Base-by-base conservation (phyloP, 2,888 invertebrate genomes). In the Mylabris sibirica region DNA sequence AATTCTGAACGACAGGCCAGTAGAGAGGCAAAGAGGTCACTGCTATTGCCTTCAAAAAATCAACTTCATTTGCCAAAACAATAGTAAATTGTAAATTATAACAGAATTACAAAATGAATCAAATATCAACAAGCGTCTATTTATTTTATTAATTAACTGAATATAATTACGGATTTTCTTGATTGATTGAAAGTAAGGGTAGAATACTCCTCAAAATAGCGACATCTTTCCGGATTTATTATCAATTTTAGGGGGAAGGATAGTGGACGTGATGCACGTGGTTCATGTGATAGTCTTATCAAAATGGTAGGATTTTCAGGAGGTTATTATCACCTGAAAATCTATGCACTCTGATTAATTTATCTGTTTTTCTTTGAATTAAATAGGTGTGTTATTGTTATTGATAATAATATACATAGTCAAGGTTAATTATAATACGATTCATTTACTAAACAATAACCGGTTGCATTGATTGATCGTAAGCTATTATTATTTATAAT, bases 1-100 rank as follows among this genome's bases (percentile, higher is more conserved):
- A 84, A 84, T 84, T 84, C 82, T 81, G 72, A 65, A 68, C 76
- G 80, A 69, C 73, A 81, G 85, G 84, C 74, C 62, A 74, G 64
- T 80, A 85, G 77, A 59, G 78, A 72, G 59, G 3, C 59, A 2
- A 57, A 41, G 68, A 63, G 70, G 70, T 61, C 66, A 63, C 57
- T 41, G 69, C 12, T 53, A 12, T 57, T 57, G 1, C 14, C 17
- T 38, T 61, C 14, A 17, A 61, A 38, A 60, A 60, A 34, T 20
- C 17, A 60, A 34, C n/a, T 5, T 14, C 22, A 0, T 6, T 12
- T 26, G 1, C 6, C 6, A 20, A 4, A 30, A 59, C 20, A 57
- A 4, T 17, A 6, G 0, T 11, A 14, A 59, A 11, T 30, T 12
- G 30, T 20, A 3, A 41, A 30, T 30, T 30, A 30, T 30, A 30